phyloP scores from a whole-genome alignment of 2,797 vertebrate species.

The Coreius guichenoti region DNA sequence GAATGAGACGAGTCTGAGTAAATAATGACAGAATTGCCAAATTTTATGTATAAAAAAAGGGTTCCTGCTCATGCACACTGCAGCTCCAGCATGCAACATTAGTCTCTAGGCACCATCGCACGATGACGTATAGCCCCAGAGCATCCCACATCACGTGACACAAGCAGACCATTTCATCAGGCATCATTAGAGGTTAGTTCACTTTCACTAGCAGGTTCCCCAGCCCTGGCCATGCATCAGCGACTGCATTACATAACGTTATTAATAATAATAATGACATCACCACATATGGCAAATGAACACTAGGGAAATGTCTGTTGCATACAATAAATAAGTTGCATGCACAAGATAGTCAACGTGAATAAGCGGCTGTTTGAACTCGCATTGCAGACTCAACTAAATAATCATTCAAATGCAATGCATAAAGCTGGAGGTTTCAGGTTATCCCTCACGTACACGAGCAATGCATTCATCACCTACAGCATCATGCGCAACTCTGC shows the following conservation, averaged over 20 bases:
- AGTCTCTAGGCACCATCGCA: conserved; percentile 38
- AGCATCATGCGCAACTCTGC: conserved; percentile 30
- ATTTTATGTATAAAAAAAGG: neutral
- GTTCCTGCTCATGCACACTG: conserved; percentile 22
- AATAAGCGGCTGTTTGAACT: neutral
- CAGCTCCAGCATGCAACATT: conserved; percentile 38
- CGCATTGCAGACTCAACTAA: neutral
- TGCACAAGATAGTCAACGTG: neutral
- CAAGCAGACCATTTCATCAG: conserved; percentile 58
- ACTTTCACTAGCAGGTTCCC: conserved; percentile 48
- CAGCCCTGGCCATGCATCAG: conserved; percentile 13
- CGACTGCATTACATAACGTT: conserved; percentile 15
- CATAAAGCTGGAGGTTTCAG: neutral
- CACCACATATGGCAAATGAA: neutral
- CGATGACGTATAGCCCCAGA: conserved; percentile 54
- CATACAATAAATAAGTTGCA: conserved; percentile 32
- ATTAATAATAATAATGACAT: conserved; percentile 2
- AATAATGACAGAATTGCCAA: neutral
- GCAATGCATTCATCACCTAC: neutral
- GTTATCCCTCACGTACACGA: neutral
- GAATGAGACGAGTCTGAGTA: neutral
- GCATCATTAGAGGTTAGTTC: conserved; percentile 59
- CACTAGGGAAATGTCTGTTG: neutral
- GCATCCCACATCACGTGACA: conserved; percentile 57
- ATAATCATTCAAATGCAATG: neutral